Evolutionary conservation across 2,113 vertebrate genomes (phyloP).

Genomic region (Anhinga rufa): DNA sequence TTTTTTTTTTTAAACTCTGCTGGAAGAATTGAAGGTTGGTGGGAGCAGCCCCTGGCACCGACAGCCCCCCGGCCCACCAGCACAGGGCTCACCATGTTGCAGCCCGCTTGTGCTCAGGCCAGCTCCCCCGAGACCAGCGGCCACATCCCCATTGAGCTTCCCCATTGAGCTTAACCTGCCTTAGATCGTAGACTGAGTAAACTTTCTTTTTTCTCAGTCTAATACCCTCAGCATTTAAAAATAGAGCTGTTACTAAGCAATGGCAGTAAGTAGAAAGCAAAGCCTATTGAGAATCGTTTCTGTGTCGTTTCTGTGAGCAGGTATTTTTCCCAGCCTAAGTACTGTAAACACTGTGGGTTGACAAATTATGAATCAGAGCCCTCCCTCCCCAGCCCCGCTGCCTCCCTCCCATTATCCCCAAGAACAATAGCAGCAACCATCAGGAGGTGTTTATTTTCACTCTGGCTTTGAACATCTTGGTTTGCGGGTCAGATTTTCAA

Average conservation of each 20-base stretch:
- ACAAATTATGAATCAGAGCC: slow-evolving; percentile 31
- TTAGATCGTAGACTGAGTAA: background rate
- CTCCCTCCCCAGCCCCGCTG: background rate
- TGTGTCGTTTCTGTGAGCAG: background rate
- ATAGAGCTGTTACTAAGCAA: slow-evolving; percentile 54
- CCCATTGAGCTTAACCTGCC: fast-evolving
- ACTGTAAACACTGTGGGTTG: slow-evolving; percentile 13
- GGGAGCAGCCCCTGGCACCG: background rate
- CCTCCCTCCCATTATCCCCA: background rate
- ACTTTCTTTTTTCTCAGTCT: background rate
- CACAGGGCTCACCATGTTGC: fast-evolving
- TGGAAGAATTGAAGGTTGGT: fast-evolving
- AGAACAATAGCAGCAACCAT: background rate
- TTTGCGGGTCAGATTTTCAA: background rate
- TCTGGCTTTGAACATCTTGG: background rate
- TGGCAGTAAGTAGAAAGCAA: background rate
- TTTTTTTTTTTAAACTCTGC: too few relatives aligned
- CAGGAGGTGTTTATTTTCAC: background rate
- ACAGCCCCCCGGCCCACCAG: fast-evolving
- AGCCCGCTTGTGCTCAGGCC: fast-evolving
- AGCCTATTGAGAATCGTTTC: background rate
- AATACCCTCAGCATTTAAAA: slow-evolving; percentile 42
- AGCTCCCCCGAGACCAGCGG: fast-evolving
- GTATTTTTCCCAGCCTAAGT: slow-evolving; percentile 24
- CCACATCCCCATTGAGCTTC: fast-evolving